Conservation (phyloP, 2,797 vertebrate species). For the Zenarchopterus dispar region DNA sequence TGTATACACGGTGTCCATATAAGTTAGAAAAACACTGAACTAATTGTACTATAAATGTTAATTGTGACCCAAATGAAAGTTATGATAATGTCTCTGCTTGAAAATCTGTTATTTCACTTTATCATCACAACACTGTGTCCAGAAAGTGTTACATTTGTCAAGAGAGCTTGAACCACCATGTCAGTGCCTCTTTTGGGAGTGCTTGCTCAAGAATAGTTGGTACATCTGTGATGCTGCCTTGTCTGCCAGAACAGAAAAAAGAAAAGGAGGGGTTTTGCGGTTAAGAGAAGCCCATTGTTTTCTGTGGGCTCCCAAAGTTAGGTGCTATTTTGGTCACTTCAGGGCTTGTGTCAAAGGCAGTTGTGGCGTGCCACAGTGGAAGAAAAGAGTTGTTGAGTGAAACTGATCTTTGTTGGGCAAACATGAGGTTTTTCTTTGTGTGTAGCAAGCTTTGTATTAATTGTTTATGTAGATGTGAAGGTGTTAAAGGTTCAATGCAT, state of each 20-base stretch:
- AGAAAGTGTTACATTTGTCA: constrained; percentile 34
- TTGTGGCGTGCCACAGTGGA: constrained; percentile 50
- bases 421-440: constrained; percentile 53
- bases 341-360: constrained; percentile 63
- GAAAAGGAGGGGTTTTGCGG: constrained; percentile 72
- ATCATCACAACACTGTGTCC: constrained; percentile 20
- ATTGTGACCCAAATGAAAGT: not conserved
- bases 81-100: not conserved
- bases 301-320: constrained; percentile 49
- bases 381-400: constrained; percentile 70
- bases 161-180: constrained; percentile 50
- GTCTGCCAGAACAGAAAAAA: constrained; percentile 73
- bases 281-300: constrained; percentile 73
- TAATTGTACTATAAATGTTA: too few relatives aligned
- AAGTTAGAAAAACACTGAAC: too few relatives aligned
- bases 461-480: constrained; percentile 36
- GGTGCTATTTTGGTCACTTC: constrained; percentile 50
- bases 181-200: constrained; percentile 70
- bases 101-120: constrained; percentile 8
- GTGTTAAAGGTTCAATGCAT: constrained; percentile 21
- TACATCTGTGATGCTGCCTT: constrained; percentile 74
- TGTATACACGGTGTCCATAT: too few relatives aligned
- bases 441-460: constrained; percentile 32
- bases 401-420: constrained; percentile 70
- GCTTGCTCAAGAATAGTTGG: constrained; percentile 79